phyloP scores from a whole-genome alignment of 2,888 invertebrate genomes.

The Magallana nippona region DNA sequence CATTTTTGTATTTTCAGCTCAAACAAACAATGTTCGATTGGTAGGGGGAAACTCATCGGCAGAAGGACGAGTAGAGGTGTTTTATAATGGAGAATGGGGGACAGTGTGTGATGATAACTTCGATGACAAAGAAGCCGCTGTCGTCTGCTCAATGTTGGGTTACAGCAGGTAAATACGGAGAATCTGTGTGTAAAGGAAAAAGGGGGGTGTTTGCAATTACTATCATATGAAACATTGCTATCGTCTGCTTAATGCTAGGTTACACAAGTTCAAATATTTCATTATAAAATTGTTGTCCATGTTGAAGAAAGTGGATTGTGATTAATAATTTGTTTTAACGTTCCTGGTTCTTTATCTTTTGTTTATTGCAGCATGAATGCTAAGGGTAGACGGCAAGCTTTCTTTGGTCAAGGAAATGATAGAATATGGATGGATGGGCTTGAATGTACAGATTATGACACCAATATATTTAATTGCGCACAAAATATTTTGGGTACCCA shows the following conservation, averaged over 20 bases:
- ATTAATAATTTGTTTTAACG: too few relatives aligned
- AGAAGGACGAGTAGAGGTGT: constrained; percentile 58
- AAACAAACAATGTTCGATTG: not conserved
- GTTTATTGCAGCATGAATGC: constrained; percentile 45
- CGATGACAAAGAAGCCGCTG: constrained; percentile 55
- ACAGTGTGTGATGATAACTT: constrained; percentile 67
- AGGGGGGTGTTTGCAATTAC: not conserved
- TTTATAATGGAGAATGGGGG: constrained; percentile 65
- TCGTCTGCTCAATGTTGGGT: constrained; percentile 63
- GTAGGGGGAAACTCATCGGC: constrained; percentile 40
- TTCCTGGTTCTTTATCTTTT: not conserved
- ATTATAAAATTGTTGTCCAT: not conserved
- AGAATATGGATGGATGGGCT: not conserved
- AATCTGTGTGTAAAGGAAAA: not conserved
- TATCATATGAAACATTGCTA: too few relatives aligned
- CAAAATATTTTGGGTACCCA: not conserved
- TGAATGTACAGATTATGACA: not conserved
- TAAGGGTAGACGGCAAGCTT: constrained; percentile 46
- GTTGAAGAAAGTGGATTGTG: not conserved
- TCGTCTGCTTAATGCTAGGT: too few relatives aligned
- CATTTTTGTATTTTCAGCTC: not conserved
- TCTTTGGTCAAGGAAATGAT: constrained; percentile 54
- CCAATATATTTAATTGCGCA: not conserved
- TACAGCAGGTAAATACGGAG: constrained; percentile 56
- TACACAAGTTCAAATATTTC: too few relatives aligned